Percentiles rank a stretch among this genome's conserved stretches.
Evolutionary conservation across 2,113 vertebrate genomes (phyloP).

Genomic region (Vanacampus margaritifer): DNA sequence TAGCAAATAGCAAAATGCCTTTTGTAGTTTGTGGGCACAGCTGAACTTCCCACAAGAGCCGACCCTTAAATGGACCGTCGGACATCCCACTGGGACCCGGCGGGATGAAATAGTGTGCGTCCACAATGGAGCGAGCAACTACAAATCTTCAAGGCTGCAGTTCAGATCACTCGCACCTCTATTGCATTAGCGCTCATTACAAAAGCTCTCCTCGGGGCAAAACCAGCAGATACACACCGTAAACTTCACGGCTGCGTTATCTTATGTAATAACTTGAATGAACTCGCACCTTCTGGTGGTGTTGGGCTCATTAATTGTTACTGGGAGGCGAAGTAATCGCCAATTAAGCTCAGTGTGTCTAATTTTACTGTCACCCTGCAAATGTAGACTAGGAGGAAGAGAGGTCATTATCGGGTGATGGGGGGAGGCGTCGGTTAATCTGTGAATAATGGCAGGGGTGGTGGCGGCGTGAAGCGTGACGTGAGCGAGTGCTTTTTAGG

Average conservation of each 20-base stretch:
- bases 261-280: constrained; percentile 21
- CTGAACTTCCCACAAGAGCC: constrained; percentile 41
- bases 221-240: constrained; percentile 36
- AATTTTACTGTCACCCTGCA: constrained; percentile 61
- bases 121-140: constrained; percentile 61
- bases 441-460: constrained; percentile 94
- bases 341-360: constrained; percentile 49
- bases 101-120: constrained; percentile 59
- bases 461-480: constrained; percentile 39
- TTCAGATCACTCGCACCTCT: constrained; percentile 47
- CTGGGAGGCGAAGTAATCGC: constrained; percentile 10
- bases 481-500: constrained; percentile 41
- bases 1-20: constrained; percentile 15
- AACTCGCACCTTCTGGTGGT: constrained; percentile 23
- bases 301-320: constrained; percentile 35
- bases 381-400: constrained; percentile 43
- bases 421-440: constrained; percentile 77
- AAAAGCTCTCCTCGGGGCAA: constrained; percentile 55
- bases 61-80: constrained; percentile 60
- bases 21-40: constrained; percentile 34
- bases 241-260: constrained; percentile 34
- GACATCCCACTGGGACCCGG: constrained; percentile 57
- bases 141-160: constrained; percentile 60
- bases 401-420: constrained; percentile 70
- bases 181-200: constrained; percentile 62